Base-by-base conservation (phyloP, 2,113 vertebrate genomes). In the Heterotilapia buettikoferi region DNA sequence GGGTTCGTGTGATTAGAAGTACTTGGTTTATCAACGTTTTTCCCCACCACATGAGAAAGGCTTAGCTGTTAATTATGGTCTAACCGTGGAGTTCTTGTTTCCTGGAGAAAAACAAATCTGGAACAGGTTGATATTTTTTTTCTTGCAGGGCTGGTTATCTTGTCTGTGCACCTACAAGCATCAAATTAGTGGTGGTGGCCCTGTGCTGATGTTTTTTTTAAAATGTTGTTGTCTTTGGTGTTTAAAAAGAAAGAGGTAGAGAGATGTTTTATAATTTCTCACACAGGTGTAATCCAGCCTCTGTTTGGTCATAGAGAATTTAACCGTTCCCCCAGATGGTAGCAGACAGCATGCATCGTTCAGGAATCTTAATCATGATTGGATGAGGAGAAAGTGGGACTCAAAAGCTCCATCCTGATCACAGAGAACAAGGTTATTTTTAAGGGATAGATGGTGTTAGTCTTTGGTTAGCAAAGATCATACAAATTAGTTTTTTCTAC, bases 301-400 rank as follows among this genome's bases (percentile, higher is more conserved):
- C 6, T 54, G 59, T 79, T 86, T 85, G 73, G 91, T 87, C 68
- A 31, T 45, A 79, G 86, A 81, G 71, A 85, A 86, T 61, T 33
- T 33, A 84, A 80, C 85, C 57, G 76, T 53, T 92, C 85, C 86
- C 83, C 81, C 6, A 92, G 86, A 90, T 94, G 88, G 12, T 68
- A 88, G 66, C 88, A 87, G 90, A 90, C 84, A 53, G 52, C n/a
- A 21, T 83, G 61, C 82, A 89, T 87, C 63, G 38, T 76, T 91
- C 73, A 90, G 86, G 82, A 92, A 92, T 89, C 83, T 68, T 81
- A 90, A 92, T 94, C 86, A 63, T 19, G 89, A 94, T 87, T 92
- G 88, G 92, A 90, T 82, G 87, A 89, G 88, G 80, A 88, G 78
- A 88, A 86, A 89, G 82, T 91, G 78, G 85, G 84, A 84, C 80